Evolutionary conservation across 2,888 invertebrate genomes (phyloP).

Genomic region (Drosophila quinaria): DNA sequence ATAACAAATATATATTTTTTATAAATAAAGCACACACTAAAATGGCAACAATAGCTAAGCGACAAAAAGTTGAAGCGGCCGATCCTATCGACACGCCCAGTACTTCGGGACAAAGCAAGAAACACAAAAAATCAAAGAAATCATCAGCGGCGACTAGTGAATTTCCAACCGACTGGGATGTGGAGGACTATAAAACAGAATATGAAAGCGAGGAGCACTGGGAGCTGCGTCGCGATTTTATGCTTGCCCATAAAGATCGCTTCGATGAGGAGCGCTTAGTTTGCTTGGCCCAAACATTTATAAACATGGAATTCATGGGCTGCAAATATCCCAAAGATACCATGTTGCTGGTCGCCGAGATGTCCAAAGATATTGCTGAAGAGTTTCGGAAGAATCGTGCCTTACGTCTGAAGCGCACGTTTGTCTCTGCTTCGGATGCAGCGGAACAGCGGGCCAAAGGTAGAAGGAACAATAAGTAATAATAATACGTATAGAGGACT

Average conservation of each 20-base stretch:
- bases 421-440: constrained; percentile 92
- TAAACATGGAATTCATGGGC: constrained; percentile 89
- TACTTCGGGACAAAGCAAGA: constrained; percentile 21
- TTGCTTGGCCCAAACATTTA: constrained; percentile 96
- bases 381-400: constrained; percentile 89
- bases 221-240: constrained; percentile 92
- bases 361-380: constrained; percentile 91
- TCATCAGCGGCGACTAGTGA: constrained; percentile 7
- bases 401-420: constrained; percentile 90
- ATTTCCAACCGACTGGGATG: constrained; percentile 88
- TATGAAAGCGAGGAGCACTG: constrained; percentile 97
- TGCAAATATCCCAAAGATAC: constrained; percentile 92
- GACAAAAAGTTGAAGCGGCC: constrained; percentile 14
- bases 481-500: constrained; percentile 42
- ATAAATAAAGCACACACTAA: constrained; percentile 1
- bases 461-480: constrained; percentile 84
- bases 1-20: constrained; percentile 1
- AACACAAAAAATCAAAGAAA: constrained; percentile 16
- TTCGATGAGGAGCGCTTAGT: constrained; percentile 92
- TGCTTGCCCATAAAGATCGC: constrained; percentile 91
- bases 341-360: constrained; percentile 91
- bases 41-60: constrained; percentile 57
- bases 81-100: constrained; percentile 3
- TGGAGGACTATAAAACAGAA: constrained; percentile 91
- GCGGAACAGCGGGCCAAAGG: constrained; percentile 92